These are phyloP conservation scores for Pseudopipra pipra DNA, from an alignment of 2,113 vertebrate genomes.

Conservation along the genomic window DNA sequence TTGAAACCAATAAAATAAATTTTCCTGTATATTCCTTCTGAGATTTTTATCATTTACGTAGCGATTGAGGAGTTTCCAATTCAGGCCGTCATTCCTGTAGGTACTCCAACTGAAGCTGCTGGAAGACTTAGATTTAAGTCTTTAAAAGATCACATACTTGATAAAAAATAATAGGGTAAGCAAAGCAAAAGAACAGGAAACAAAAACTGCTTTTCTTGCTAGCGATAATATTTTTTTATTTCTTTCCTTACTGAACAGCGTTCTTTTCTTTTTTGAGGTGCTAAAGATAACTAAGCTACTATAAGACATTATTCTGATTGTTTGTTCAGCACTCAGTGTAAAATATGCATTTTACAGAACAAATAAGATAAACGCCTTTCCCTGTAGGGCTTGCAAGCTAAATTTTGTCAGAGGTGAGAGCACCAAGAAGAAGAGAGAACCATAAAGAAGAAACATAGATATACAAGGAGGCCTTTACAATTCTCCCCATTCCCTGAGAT, in stretches of 20 bases:
- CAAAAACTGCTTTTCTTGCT: constrained; percentile 10
- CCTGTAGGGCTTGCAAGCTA: background rate
- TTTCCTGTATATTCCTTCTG: background rate
- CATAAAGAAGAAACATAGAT: background rate
- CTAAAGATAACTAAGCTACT: background rate
- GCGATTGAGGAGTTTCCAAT: background rate
- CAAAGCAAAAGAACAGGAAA: background rate
- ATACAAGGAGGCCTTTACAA: background rate
- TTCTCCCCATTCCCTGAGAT: background rate
- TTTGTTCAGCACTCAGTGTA: constrained; percentile 6
- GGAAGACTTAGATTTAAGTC: background rate
- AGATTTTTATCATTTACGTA: background rate
- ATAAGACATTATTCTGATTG: background rate
- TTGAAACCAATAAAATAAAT: background rate
- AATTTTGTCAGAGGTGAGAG: background rate
- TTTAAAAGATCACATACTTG: background rate
- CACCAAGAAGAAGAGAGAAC: background rate
- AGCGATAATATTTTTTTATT: background rate
- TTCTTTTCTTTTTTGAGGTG: background rate
- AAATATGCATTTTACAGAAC: background rate
- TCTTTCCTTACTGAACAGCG: background rate
- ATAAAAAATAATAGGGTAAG: background rate
- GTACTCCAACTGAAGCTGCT: background rate
- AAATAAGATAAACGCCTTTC: constrained; percentile 19
- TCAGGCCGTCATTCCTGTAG: background rate